Conservation (phyloP, 2,888 invertebrate genomes). For the Tipula confusa region DNA sequence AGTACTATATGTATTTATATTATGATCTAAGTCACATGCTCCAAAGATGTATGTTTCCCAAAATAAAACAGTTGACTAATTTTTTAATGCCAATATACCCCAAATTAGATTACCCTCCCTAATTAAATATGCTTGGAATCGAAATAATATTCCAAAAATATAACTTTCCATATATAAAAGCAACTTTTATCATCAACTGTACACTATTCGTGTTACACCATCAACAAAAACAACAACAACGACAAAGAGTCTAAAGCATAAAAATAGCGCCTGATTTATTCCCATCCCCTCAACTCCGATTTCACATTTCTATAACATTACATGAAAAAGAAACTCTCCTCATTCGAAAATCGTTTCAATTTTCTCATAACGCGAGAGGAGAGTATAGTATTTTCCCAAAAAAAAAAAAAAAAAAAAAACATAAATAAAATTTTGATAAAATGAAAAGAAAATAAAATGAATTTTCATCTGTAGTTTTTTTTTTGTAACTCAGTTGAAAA, state of each 20-base stretch:
- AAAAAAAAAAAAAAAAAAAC: not conserved
- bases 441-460: not conserved
- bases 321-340: not conserved
- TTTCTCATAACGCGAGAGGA: not conserved
- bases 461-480: slow-evolving; percentile 27
- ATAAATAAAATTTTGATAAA: not conserved
- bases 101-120: not conserved
- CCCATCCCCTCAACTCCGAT: not conserved
- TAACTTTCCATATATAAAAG: not conserved
- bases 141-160: not conserved
- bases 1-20: no score
- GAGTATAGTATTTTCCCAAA: not conserved
- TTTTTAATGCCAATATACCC: no score
- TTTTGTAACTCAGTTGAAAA: slow-evolving; percentile 13
- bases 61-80: no score
- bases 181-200: not conserved
- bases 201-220: not conserved
- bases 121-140: not conserved
- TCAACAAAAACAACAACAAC: not conserved
- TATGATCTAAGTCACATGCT: no score
- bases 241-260: not conserved
- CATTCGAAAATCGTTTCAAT: not conserved
- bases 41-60: no score
- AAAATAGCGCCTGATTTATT: not conserved
- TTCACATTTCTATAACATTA: not conserved